Conservation (phyloP, 2,797 vertebrate genomes). For the Cossypha dichroa region DNA sequence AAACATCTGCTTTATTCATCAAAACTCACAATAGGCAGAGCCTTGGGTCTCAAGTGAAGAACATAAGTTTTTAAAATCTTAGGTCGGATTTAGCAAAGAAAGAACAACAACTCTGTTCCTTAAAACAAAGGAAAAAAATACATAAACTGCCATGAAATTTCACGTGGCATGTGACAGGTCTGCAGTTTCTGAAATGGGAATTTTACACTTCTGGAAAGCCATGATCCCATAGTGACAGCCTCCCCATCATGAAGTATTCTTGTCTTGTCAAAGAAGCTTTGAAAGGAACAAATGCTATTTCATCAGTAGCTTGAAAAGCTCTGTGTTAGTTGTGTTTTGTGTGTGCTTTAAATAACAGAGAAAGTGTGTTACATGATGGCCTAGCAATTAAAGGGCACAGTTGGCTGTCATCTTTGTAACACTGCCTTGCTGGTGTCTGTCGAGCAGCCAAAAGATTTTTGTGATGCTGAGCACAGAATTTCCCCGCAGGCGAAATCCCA, state of each 20-base stretch:
- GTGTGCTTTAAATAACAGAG: slow-evolving; percentile 13
- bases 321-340: not conserved
- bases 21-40: not conserved
- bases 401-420: not conserved
- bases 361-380: not conserved
- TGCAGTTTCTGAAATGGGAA: not conserved
- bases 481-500: not conserved
- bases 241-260: not conserved
- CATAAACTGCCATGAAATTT: not conserved
- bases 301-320: not conserved
- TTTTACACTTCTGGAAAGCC: not conserved
- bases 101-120: not conserved
- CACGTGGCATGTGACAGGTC: not conserved
- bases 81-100: not conserved
- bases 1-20: not conserved
- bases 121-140: not conserved
- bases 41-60: not conserved
- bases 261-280: slow-evolving; percentile 12
- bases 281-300: slow-evolving; percentile 34
- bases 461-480: not conserved
- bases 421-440: not conserved
- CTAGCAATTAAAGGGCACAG: not conserved
- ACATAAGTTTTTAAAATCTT: not conserved
- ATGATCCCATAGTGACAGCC: not conserved
- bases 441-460: not conserved